A percentile compares a stretch with the other conserved stretches of the same genome.
Conservation (phyloP, 64 coral and sea anemone species). For the Exaiptasia diaphana region DNA sequence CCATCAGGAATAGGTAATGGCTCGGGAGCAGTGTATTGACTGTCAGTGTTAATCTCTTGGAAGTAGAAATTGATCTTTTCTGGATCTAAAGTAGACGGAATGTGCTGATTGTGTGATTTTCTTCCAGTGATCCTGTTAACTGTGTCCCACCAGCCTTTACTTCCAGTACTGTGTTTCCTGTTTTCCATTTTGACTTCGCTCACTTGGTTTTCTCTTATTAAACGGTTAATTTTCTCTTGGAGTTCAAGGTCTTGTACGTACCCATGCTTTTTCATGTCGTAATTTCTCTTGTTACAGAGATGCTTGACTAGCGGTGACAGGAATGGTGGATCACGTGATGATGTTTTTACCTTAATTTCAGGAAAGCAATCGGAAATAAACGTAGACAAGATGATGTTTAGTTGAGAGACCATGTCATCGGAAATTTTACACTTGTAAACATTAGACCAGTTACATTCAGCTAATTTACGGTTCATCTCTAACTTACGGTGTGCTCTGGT, state of each 20-base stretch:
- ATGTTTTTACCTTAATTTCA: conserved; percentile 14
- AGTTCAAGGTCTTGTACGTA: not conserved
- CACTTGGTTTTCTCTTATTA: conserved; percentile 49
- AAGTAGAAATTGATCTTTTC: conserved; percentile 44
- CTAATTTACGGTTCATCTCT: not conserved
- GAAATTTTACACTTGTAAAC: not conserved
- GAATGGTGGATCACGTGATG: conserved; percentile 32
- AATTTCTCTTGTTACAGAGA: conserved; percentile 46
- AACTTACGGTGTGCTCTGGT: not conserved
- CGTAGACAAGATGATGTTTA: not conserved
- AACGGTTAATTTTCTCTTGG: conserved; percentile 22
- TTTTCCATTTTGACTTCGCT: conserved; percentile 34
- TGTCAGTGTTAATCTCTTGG: conserved; percentile 40
- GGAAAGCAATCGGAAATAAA: conserved; percentile 32
- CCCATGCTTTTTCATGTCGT: not conserved
- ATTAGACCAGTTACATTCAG: no score
- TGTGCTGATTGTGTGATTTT: conserved; percentile 3
- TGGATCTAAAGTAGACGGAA: conserved; percentile 29
- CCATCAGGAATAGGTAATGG: conserved; percentile 37
- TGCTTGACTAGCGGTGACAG: conserved; percentile 47
- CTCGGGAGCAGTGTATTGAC: conserved; percentile 32
- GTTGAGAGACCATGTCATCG: not conserved
- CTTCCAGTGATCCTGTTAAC: conserved; percentile 39
- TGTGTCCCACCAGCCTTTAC: conserved; percentile 38
- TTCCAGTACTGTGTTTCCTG: conserved; percentile 2